phyloP scores from a whole-genome alignment of 1,140 invertebrate species.

The Drosophila setifemur region DNA sequence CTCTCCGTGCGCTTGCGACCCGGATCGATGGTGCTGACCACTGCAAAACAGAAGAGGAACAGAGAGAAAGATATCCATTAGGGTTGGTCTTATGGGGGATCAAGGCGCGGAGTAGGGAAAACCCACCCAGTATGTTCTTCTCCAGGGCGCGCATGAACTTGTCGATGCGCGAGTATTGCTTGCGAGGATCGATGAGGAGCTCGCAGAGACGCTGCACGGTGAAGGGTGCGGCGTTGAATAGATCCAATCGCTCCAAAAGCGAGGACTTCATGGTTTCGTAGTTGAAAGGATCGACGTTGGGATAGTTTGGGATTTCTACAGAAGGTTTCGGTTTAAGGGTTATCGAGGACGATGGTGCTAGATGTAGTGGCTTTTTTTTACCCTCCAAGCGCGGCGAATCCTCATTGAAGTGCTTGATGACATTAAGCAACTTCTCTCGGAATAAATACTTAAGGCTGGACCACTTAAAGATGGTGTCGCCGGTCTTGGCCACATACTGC shows the following conservation, averaged over 20 bases:
- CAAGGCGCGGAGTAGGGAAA: too few species aligned
- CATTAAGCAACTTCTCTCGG: constrained; percentile 92
- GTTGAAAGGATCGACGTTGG: constrained; percentile 95
- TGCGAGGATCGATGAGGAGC: constrained; percentile 93
- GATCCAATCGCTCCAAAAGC: constrained; percentile 92
- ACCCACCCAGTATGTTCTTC: constrained; percentile 90
- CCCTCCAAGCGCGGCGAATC: constrained; percentile 87
- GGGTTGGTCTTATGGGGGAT: too few species aligned
- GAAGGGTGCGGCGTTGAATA: constrained; percentile 94
- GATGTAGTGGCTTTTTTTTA: too few species aligned
- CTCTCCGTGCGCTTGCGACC: constrained; percentile 85
- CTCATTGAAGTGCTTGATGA: constrained; percentile 94
- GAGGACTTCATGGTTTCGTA: constrained; percentile 94
- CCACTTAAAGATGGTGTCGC: constrained; percentile 97
- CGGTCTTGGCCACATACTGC: constrained; percentile 94
- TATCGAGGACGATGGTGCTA: not conserved
- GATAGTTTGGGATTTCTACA: constrained; percentile 88
- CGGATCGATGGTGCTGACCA: constrained; percentile 97
- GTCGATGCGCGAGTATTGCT: constrained; percentile 97
- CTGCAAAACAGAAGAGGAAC: constrained; percentile 68
- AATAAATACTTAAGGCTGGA: constrained; percentile 92
- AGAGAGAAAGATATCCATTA: not conserved
- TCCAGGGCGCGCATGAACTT: constrained; percentile 98
- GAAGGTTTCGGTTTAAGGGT: not conserved
- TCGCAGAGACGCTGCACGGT: constrained; percentile 98